A percentile compares a stretch with the other conserved stretches of the same genome.
These are phyloP conservation scores for Acheta domesticus DNA, from an alignment of 2,888 invertebrate species.

Conservation along the genomic window DNA sequence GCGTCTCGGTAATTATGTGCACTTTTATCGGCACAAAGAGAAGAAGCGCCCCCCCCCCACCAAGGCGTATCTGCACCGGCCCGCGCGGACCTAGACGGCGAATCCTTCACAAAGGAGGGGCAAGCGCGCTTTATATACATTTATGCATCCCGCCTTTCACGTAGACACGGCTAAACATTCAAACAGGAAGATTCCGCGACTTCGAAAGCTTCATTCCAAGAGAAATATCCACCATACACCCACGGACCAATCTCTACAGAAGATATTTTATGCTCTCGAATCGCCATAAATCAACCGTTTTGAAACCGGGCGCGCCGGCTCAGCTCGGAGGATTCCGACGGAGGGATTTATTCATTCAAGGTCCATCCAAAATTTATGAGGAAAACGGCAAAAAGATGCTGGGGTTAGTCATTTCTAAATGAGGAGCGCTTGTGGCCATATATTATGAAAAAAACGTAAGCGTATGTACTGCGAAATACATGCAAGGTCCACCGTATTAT, in stretches of 20 bases:
- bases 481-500: no score
- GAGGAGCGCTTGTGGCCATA: neutral
- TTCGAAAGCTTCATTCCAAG: neutral
- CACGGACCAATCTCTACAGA: neutral
- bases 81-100: no score
- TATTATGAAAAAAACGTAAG: neutral
- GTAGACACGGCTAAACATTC: no score
- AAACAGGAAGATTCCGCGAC: no score
- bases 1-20: neutral
- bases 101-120: no score
- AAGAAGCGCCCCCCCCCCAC: neutral
- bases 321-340: neutral
- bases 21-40: neutral
- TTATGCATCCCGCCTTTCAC: no score
- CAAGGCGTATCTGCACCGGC: neutral
- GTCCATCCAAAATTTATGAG: constrained; percentile 1
- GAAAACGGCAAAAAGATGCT: neutral
- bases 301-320: neutral
- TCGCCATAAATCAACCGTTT: constrained; percentile 3
- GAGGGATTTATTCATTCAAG: neutral
- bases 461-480: no score
- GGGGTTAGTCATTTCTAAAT: neutral
- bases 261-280: constrained; percentile 6
- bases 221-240: neutral
- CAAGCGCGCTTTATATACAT: no score